Conservation (phyloP, 2,797 vertebrate genomes). For the Odontamblyopus rebecca region DNA sequence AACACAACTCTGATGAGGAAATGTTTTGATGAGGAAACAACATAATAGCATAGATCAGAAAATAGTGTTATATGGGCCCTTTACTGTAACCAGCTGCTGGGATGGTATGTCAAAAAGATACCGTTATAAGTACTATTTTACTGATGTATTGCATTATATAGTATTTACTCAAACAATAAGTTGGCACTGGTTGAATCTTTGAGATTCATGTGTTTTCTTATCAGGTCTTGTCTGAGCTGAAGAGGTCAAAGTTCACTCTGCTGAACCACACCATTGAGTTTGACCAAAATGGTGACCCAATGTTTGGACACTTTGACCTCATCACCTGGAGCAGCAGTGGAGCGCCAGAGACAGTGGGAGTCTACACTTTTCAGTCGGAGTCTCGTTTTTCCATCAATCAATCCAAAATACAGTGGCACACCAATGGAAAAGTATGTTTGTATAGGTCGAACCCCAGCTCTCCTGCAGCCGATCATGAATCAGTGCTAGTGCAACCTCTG, state of each 20-base stretch:
- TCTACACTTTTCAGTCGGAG: constrained; percentile 57
- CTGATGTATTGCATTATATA: too few relatives aligned
- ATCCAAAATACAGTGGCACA: constrained; percentile 73
- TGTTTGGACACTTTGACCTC: constrained; percentile 66
- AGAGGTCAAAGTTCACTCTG: constrained; percentile 80
- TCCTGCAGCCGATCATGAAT: too few relatives aligned
- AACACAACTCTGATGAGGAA: too few relatives aligned
- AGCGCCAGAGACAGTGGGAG: constrained; percentile 65
- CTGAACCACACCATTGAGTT: constrained; percentile 73
- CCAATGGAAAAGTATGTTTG: constrained; percentile 50
- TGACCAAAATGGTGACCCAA: constrained; percentile 71
- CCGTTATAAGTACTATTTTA: too few relatives aligned
- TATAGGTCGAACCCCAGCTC: not conserved
- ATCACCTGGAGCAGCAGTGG: constrained; percentile 75
- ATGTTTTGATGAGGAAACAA: too few relatives aligned
- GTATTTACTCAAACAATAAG: too few relatives aligned
- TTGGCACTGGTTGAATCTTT: not conserved
- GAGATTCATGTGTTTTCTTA: not conserved
- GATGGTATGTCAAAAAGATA: too few relatives aligned
- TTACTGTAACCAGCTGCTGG: too few relatives aligned
- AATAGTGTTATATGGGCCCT: too few relatives aligned
- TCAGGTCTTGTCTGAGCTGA: constrained; percentile 81
- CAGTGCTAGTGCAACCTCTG: too few relatives aligned
- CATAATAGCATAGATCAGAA: too few relatives aligned
- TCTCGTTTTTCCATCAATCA: constrained; percentile 56